Evolutionary conservation across 2,797 vertebrate species (phyloP), one percentile per base, ranked within the genome.

Genomic region (Anas bahamensis): DNA sequence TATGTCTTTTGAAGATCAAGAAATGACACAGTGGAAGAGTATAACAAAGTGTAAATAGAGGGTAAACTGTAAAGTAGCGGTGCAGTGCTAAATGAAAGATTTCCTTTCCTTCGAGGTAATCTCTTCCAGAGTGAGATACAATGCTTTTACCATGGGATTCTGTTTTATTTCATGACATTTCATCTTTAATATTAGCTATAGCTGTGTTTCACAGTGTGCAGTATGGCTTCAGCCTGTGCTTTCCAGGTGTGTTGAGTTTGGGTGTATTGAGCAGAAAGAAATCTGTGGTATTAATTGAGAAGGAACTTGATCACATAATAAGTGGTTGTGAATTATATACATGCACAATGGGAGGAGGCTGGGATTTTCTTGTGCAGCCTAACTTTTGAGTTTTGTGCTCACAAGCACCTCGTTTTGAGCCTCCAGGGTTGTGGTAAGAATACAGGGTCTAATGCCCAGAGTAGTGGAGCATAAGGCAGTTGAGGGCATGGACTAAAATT

Each of bases 341-440:
- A 0, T 3, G 23, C 50, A 8, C 0, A 0, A 23, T 0, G 0
- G 74, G 55, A 48, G 19, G 56, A 66, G 73, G 24, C 39, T 81
- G 70, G 9, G 37, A 33, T 80, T 90, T 89, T 86, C 18, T 75
- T 9, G 17, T 28, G 17, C 15, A 31, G 56, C 42, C 55, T 33
- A 26, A 72, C 14, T 70, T 92, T 31, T 42, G 50, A 4, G 3
- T 65, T 92, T 84, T 13, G 55, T 44, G 46, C 42, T 70, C 69
- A 5, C 2, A 29, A 57, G 37, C 6, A 24, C 64, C 82, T 26
- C 24, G 50, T 50, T 83, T 80, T 59, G 12, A 21, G 35, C 39
- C 29, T 81, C n/a, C 7, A 10, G 15, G 3, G 28, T 17, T 53
- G n/a, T 0, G 2, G 53, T 24, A 52, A 11, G 26, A 31, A 10